Conservation (phyloP, 2,113 vertebrate genomes). For the Gopherus flavomarginatus region DNA sequence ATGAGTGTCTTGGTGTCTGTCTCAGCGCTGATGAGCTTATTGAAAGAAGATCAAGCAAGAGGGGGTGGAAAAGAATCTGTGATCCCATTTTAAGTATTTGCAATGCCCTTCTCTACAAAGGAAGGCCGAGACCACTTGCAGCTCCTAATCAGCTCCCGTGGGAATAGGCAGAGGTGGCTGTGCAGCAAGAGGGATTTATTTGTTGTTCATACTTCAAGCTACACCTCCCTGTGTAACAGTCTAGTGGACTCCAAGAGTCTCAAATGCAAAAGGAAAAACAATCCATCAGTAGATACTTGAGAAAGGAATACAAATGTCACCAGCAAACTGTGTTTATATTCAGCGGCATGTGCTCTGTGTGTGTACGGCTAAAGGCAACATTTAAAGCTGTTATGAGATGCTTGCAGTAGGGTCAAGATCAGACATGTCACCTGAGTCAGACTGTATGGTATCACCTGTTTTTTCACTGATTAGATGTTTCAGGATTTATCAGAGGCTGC, state of each 20-base stretch:
- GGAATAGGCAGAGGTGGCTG: not conserved
- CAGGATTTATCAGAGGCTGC: not conserved
- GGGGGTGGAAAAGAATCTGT: not conserved
- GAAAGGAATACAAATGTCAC: not conserved
- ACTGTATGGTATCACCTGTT: not conserved
- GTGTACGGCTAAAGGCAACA: not conserved
- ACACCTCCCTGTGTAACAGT: not conserved
- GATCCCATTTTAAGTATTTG: not conserved
- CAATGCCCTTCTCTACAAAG: not conserved
- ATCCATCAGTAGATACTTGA: not conserved
- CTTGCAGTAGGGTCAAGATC: not conserved
- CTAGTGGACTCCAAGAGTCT: not conserved
- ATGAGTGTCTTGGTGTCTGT: constrained; percentile 5
- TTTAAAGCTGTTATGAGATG: not conserved
- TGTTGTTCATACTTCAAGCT: not conserved
- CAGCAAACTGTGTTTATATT: not conserved
- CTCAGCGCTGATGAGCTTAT: not conserved
- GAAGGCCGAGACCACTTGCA: not conserved
- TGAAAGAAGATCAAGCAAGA: not conserved
- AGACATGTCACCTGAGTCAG: not conserved
- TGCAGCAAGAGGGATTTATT: not conserved
- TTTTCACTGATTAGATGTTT: not conserved
- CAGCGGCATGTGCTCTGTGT: accelerated
- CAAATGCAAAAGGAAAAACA: not conserved
- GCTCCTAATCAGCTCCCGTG: not conserved